Percentiles rank a stretch among this genome's conserved stretches.
These are phyloP conservation scores for Schrankia costaestrigalis DNA, from an alignment of 2,888 invertebrate species.

Conservation along the genomic window DNA sequence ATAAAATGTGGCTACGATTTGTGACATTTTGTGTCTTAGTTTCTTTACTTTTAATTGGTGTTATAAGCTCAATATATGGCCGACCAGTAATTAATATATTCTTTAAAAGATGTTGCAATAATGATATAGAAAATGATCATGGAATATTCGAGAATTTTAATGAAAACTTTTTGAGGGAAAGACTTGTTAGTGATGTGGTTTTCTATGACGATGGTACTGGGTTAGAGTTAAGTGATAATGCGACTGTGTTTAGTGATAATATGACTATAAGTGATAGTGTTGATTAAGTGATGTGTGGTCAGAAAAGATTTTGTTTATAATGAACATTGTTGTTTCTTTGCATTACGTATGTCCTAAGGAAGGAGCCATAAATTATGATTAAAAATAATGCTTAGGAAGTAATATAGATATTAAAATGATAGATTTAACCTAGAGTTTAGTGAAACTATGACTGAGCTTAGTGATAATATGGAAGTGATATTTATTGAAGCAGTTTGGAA, in stretches of 20 bases:
- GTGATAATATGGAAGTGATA: no score
- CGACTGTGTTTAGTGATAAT: conserved; percentile 5
- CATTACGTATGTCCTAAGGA: no score
- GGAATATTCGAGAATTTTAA: conserved; percentile 61
- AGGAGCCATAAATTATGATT: no score
- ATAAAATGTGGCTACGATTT: conserved; percentile 67
- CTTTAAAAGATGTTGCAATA: conserved; percentile 60
- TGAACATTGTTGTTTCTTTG: not conserved
- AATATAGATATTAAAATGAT: no score
- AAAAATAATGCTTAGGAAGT: no score
- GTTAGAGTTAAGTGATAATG: conserved; percentile 2
- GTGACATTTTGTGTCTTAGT: conserved; percentile 63
- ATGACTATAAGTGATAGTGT: conserved; percentile 13
- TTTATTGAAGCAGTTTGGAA: no score
- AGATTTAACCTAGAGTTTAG: no score
- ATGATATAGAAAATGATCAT: conserved; percentile 65
- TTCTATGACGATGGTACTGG: conserved; percentile 25
- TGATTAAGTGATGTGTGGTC: conserved; percentile 3
- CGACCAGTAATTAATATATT: conserved; percentile 58
- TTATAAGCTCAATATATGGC: conserved; percentile 59
- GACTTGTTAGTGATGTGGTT: conserved; percentile 48
- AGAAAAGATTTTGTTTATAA: not conserved
- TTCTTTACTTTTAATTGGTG: conserved; percentile 54
- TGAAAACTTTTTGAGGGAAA: conserved; percentile 58
- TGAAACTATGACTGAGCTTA: no score